Percentiles rank a stretch among this genome's conserved stretches.
phyloP scores from a whole-genome alignment of 2,113 vertebrate species.

The Pithys albifrons region DNA sequence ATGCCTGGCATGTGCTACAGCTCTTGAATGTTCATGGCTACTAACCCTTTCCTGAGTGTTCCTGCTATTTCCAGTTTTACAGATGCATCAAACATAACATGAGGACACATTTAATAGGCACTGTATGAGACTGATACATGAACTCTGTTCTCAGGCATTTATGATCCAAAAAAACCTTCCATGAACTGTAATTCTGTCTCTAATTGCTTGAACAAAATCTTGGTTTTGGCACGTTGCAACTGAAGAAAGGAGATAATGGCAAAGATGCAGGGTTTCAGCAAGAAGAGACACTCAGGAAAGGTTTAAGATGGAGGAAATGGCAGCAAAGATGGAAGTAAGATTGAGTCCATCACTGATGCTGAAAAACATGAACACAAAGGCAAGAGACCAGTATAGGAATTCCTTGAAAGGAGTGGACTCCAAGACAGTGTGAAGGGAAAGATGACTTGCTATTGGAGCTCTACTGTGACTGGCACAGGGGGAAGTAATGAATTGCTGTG shows the following conservation, averaged over 20 bases:
- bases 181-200: neutral
- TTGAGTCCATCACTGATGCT: neutral
- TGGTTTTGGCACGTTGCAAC: rapidly evolving
- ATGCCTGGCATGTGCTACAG: neutral
- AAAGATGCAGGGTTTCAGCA: neutral
- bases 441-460: neutral
- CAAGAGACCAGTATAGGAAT: neutral
- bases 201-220: neutral
- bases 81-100: neutral
- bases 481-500: neutral
- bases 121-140: neutral
- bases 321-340: rapidly evolving
- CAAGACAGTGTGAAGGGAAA: neutral
- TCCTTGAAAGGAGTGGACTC: neutral
- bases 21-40: neutral
- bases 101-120: neutral
- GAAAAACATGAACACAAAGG: neutral
- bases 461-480: neutral
- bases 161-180: neutral
- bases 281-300: neutral
- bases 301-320: neutral
- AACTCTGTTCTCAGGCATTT: neutral
- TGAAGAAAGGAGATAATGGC: neutral
- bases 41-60: neutral
- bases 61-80: neutral